Conservation (phyloP, 2,888 invertebrate genomes). For the Dasypolia templi region DNA sequence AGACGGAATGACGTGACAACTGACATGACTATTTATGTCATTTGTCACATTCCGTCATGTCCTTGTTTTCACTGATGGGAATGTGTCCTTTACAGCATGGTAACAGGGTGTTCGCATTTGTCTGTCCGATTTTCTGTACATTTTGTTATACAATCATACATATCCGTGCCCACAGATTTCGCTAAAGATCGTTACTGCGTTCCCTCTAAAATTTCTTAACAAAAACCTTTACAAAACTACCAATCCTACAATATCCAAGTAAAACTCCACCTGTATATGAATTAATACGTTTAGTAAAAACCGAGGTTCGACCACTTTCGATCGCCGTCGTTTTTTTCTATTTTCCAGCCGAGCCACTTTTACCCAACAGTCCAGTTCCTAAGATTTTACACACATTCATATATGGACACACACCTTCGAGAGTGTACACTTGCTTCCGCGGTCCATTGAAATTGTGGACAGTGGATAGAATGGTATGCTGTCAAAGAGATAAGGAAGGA, state of each 20-base stretch:
- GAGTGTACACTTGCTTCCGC: conserved; percentile 37
- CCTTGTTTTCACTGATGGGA: no score
- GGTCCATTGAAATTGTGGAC: conserved; percentile 39
- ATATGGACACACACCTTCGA: conserved; percentile 61
- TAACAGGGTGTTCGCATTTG: background rate
- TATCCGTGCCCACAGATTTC: background rate
- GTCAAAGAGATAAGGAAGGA: conserved; percentile 34
- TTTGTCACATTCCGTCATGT: no score
- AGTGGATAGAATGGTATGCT: conserved; percentile 25
- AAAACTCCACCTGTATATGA: conserved; percentile 27
- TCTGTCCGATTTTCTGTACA: background rate
- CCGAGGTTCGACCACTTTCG: conserved; percentile 68
- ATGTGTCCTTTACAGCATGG: no score
- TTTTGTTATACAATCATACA: background rate
- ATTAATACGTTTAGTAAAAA: conserved; percentile 54
- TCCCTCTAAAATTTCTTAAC: background rate
- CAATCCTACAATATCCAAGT: conserved; percentile 20
- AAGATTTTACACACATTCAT: conserved; percentile 61
- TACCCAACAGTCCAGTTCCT: conserved; percentile 61
- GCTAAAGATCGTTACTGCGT: conserved; percentile 1
- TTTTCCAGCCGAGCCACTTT: conserved; percentile 71
- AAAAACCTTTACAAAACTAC: conserved; percentile 8
- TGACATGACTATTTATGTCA: no score
- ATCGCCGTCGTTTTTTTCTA: conserved; percentile 63
- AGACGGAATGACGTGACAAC: no score